Evolutionary conservation across 2,888 invertebrate genomes (phyloP).

Genomic region (Apoda limacodes): DNA sequence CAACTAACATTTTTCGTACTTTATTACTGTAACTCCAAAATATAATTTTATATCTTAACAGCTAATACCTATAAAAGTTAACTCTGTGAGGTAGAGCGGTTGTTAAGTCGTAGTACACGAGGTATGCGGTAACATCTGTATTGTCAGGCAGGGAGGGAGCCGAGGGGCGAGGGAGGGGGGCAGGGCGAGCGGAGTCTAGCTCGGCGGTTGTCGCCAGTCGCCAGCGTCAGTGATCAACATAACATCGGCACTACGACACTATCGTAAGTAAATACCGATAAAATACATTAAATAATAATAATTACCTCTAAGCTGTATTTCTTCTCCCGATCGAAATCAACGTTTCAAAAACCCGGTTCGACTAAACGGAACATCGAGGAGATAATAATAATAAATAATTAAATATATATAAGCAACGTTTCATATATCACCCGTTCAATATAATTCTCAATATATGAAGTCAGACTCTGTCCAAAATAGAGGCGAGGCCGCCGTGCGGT

Average conservation of each 20-base stretch:
- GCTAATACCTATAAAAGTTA: conserved; percentile 63
- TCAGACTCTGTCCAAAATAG: conserved; percentile 56
- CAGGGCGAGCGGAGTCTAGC: conserved; percentile 18
- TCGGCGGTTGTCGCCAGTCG: conserved; percentile 19
- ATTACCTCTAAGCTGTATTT: conserved; percentile 66
- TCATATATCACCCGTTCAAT: conserved; percentile 70
- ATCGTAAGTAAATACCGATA: conserved; percentile 53
- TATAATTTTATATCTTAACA: conserved; percentile 66
- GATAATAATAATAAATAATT: conserved; percentile 60
- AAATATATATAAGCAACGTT: conserved; percentile 66
- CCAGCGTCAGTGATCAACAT: conserved; percentile 63
- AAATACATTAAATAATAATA: conserved; percentile 56
- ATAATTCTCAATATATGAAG: conserved; percentile 69
- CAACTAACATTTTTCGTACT: conserved; percentile 51
- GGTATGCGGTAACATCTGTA: conserved; percentile 28
- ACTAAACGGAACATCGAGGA: conserved; percentile 64
- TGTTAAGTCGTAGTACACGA: conserved; percentile 32
- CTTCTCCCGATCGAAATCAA: conserved; percentile 68
- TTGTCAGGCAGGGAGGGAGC: conserved; percentile 22
- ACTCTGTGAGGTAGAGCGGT: conserved; percentile 62
- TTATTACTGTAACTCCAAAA: conserved; percentile 56
- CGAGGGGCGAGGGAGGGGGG: conserved; percentile 9
- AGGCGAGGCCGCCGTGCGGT: conserved; percentile 52
- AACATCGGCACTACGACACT: conserved; percentile 58
- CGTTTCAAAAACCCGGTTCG: conserved; percentile 67